Evolutionary conservation across 2,113 vertebrate genomes (phyloP).

Genomic region (Origma solitaria): DNA sequence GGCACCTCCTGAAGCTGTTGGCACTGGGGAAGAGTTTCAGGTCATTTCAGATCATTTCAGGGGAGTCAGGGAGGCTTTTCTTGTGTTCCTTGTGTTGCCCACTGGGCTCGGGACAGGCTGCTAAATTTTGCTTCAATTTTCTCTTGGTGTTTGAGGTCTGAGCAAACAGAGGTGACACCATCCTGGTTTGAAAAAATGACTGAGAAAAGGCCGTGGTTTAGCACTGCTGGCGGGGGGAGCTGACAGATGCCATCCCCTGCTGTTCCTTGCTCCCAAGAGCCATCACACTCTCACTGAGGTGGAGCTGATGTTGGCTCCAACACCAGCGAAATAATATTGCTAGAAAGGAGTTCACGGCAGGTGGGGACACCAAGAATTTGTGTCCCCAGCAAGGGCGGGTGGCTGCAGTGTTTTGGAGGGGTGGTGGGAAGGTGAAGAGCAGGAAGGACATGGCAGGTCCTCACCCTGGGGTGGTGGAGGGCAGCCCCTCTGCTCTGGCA

Average conservation of each 20-base stretch:
- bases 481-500: not conserved
- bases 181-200: not conserved
- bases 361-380: not conserved
- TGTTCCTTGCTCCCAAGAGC: not conserved
- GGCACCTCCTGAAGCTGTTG: not conserved
- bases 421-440: not conserved
- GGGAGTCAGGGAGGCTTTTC: not conserved
- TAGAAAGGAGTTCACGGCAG: not conserved
- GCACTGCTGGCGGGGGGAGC: not conserved
- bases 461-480: not conserved
- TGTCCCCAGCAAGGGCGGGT: fast-evolving
- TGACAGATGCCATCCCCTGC: not conserved
- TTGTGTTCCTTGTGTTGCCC: not conserved
- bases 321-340: not conserved
- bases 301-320: fast-evolving
- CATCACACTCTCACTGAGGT: not conserved
- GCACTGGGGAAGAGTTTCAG: not conserved
- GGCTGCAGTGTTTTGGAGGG: not conserved
- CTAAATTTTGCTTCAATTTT: not conserved
- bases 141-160: not conserved
- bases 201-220: not conserved
- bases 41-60: not conserved
- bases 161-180: not conserved
- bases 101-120: fast-evolving
- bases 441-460: not conserved